These are phyloP conservation scores for Ctenoplectra terminalis DNA, from an alignment of 1,140 invertebrate species.

Conservation along the genomic window DNA sequence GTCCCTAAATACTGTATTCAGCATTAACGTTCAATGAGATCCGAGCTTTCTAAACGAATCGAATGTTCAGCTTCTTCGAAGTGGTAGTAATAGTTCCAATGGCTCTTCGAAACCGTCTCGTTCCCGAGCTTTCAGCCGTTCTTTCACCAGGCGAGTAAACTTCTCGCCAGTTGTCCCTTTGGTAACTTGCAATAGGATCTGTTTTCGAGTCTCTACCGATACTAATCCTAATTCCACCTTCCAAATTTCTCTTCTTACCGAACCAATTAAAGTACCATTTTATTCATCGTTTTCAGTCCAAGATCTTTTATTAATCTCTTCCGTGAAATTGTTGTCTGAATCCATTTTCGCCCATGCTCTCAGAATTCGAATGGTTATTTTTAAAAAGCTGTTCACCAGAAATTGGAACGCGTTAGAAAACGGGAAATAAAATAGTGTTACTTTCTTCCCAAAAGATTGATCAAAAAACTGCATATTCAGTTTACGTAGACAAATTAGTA, in stretches of 20 bases:
- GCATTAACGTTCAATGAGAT: background rate
- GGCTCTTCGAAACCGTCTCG: background rate
- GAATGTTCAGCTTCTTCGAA: background rate
- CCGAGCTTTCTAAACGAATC: background rate
- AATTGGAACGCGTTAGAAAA: too few relatives aligned
- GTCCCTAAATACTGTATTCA: background rate
- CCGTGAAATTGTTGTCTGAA: too few relatives aligned
- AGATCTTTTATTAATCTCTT: too few relatives aligned
- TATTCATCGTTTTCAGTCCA: too few relatives aligned
- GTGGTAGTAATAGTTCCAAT: background rate
- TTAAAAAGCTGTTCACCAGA: too few relatives aligned
- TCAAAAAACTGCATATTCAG: too few relatives aligned
- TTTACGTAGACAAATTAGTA: too few relatives aligned
- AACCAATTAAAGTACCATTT: background rate
- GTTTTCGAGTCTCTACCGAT: background rate
- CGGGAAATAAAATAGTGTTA: too few relatives aligned
- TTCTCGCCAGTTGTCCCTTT: constrained; percentile 8
- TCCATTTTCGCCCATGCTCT: too few relatives aligned
- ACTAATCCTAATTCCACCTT: background rate
- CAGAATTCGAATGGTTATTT: too few relatives aligned
- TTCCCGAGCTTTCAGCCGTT: background rate
- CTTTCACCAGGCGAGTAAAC: background rate
- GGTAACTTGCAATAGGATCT: background rate
- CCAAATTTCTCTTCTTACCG: background rate
- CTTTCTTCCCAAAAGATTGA: too few relatives aligned